phyloP scores from a whole-genome alignment of 1,140 invertebrate genomes.

The Kradibia gibbosae region DNA sequence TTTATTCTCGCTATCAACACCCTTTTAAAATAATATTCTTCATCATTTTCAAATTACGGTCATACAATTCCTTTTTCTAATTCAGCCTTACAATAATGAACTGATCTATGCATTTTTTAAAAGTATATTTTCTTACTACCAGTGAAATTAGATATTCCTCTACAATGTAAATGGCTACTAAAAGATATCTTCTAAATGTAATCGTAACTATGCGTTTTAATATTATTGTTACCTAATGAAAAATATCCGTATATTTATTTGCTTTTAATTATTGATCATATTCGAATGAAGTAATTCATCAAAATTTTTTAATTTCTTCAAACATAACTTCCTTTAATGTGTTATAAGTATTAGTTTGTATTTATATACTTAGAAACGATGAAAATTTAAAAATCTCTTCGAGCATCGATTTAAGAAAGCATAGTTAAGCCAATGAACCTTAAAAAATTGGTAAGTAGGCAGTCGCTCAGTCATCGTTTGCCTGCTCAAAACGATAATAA shows the following conservation, averaged over 20 bases:
- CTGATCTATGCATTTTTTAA: background rate
- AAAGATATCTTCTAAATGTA: too few relatives aligned
- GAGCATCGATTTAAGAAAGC: constrained; percentile 25
- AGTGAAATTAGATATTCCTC: too few relatives aligned
- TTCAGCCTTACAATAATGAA: background rate
- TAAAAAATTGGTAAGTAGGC: constrained; percentile 20
- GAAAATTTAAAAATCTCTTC: constrained; percentile 13
- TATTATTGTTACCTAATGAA: too few relatives aligned
- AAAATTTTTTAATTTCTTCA: background rate
- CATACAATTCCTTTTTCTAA: background rate
- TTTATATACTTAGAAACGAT: background rate
- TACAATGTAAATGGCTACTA: too few relatives aligned
- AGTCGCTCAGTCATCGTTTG: constrained; percentile 45
- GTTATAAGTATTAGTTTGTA: background rate
- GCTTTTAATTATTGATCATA: too few relatives aligned
- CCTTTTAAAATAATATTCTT: constrained; percentile 36
- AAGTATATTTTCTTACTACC: background rate
- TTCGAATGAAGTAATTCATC: too few relatives aligned
- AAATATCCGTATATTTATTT: too few relatives aligned
- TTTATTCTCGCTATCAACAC: constrained; percentile 40
- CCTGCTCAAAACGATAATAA: constrained; percentile 20
- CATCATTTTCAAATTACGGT: constrained; percentile 14
- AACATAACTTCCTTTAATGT: background rate
- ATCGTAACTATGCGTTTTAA: too few relatives aligned
- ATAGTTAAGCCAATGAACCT: constrained; percentile 8